Percentiles rank a stretch among this genome's conserved stretches.
phyloP scores from a whole-genome alignment of 2,888 invertebrate species.

The Dioctria rufipes region DNA sequence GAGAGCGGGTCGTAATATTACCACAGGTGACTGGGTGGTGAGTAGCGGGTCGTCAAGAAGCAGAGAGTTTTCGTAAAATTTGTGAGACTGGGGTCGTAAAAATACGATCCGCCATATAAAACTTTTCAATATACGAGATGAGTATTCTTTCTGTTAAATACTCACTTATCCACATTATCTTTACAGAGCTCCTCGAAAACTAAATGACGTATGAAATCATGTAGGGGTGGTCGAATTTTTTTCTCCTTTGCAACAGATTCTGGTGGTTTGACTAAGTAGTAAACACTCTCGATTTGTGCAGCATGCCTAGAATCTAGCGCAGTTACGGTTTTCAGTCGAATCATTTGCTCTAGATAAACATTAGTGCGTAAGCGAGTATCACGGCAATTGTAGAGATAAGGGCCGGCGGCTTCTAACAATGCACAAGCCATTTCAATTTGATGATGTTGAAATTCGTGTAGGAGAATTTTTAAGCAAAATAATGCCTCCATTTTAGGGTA shows the following conservation, averaged over 20 bases:
- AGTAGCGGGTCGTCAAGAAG: too few species aligned
- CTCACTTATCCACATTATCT: constrained; percentile 89
- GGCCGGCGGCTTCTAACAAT: constrained; percentile 93
- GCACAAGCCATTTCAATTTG: constrained; percentile 99
- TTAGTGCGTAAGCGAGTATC: constrained; percentile 95
- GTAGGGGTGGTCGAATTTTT: constrained; percentile 83
- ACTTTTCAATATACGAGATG: too few species aligned
- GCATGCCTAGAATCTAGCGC: constrained; percentile 92
- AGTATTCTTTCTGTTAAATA: too few species aligned
- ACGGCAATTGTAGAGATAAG: constrained; percentile 90
- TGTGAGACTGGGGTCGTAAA: too few species aligned
- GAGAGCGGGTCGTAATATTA: too few species aligned
- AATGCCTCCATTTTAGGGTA: constrained; percentile 95
- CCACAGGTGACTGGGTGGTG: too few species aligned
- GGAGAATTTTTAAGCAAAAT: constrained; percentile 91
- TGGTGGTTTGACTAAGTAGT: constrained; percentile 95
- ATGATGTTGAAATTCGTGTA: constrained; percentile 96
- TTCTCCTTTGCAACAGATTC: constrained; percentile 74
- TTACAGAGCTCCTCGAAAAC: constrained; percentile 91
- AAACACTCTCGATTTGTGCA: constrained; percentile 96
- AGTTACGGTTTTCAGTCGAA: constrained; percentile 88
- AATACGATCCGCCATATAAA: too few species aligned
- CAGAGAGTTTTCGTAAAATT: too few species aligned
- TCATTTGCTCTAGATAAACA: constrained; percentile 97
- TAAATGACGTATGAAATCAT: constrained; percentile 91